Evolutionary conservation across 2,797 vertebrate species (phyloP), one percentile per base, ranked within the genome.

Genomic region (Siniperca undulata): DNA sequence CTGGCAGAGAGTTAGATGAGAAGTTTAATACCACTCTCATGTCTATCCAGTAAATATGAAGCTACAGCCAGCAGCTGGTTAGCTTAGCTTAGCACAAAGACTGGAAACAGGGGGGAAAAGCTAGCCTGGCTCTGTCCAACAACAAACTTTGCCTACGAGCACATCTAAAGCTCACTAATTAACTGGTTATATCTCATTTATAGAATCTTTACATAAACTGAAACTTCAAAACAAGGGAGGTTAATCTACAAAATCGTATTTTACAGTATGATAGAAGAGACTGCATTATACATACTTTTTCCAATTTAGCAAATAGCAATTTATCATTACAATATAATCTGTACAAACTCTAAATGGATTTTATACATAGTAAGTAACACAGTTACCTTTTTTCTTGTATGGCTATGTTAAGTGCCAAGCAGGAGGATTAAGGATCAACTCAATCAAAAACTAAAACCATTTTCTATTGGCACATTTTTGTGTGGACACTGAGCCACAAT

Each of bases 401-500:
- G 14, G 1, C 9, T 20, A 12, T 30, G 11, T 36, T 16, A 9
- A 46, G 38, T 53, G 53, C 13, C 9, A 34, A 34, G 40, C 3
- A 52, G 19, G 13, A 50, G 3, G 19, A 52, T 9, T 52, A 52
- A 52, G 13, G 10, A 44, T 44, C 13, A 14, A 14, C 13, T 44
- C 4, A 44, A 44, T 42, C 6, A 42, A 42, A 42, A 11, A 58
- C 38, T 44, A 12, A 20, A 55, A 19, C 17, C 5, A 3, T 30
- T 71, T 36, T 27, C 13, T 53, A 0, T 22, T 67, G 58, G 19
- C 22, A n/a, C 7, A 22, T 74, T 70, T 56, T 64, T 62, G 66
- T 80, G 46, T 80, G 67, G 42, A 78, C 56, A 7, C 9, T 65
- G 14, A 64, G 48, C 17, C 78, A 55, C 72, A 56, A 2, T n/a